Evolutionary conservation across 2,888 invertebrate species (phyloP).

Genomic region (Hemistola chrysoprasaria): DNA sequence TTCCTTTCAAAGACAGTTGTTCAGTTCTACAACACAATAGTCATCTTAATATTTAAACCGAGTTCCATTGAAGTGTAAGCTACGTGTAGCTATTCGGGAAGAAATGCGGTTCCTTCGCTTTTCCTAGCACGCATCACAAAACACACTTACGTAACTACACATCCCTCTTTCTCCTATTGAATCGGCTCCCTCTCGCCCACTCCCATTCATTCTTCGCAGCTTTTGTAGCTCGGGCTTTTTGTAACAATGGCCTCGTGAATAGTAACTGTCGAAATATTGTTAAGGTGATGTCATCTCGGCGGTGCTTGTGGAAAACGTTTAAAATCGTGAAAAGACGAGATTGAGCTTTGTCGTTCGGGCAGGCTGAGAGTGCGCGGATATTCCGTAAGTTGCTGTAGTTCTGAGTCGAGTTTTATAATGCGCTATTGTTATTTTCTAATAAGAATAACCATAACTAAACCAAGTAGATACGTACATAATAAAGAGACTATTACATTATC

Average conservation of each 20-base stretch:
- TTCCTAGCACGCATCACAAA: constrained; percentile 60
- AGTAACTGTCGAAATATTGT: constrained; percentile 74
- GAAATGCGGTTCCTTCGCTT: constrained; percentile 24
- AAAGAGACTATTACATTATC: no score
- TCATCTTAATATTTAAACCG: constrained; percentile 7
- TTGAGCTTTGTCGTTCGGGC: constrained; percentile 3
- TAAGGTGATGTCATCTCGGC: constrained; percentile 57
- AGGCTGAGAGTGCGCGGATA: background rate
- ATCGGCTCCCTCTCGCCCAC: constrained; percentile 60
- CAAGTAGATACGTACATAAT: no score
- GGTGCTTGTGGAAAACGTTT: constrained; percentile 13
- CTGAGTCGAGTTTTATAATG: no score
- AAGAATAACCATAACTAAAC: no score
- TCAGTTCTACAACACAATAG: constrained; percentile 8
- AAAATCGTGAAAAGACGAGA: constrained; percentile 4
- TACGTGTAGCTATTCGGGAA: constrained; percentile 22
- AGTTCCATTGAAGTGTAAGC: constrained; percentile 10
- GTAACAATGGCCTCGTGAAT: constrained; percentile 67
- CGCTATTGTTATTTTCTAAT: no score
- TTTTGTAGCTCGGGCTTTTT: constrained; percentile 75
- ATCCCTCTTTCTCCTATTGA: constrained; percentile 70
- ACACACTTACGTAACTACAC: constrained; percentile 71
- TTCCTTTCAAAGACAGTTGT: constrained; percentile 21
- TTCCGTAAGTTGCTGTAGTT: no score
- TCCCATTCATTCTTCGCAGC: constrained; percentile 75